Conservation (phyloP, 2,888 invertebrate species). For the Campopleginae sp. region DNA sequence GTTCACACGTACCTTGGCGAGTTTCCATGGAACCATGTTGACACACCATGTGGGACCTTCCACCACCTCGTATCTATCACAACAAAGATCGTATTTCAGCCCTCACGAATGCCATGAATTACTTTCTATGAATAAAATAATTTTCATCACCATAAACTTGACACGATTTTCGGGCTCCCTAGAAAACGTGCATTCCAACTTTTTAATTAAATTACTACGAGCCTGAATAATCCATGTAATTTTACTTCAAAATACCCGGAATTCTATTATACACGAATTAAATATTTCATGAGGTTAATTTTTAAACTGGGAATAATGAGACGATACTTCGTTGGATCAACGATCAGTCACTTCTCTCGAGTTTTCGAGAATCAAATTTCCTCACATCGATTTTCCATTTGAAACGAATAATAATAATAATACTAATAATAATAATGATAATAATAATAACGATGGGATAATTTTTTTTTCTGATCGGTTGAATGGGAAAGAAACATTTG, state of each 20-base stretch:
- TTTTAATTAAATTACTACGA: not conserved
- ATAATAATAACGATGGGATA: too few relatives aligned
- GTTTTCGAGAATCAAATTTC: too few relatives aligned
- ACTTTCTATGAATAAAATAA: conserved; percentile 2
- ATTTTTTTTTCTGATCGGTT: too few relatives aligned
- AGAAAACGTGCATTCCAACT: not conserved
- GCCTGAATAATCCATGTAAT: not conserved
- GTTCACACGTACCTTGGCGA: not conserved
- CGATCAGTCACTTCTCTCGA: too few relatives aligned
- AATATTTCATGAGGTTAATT: too few relatives aligned
- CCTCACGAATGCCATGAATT: not conserved
- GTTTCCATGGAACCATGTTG: not conserved
- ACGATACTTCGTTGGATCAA: too few relatives aligned
- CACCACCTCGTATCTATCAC: not conserved
- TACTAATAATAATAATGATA: too few relatives aligned
- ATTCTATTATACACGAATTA: too few relatives aligned
- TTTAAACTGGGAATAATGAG: too few relatives aligned
- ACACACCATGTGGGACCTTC: not conserved
- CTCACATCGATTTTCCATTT: too few relatives aligned
- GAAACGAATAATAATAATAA: too few relatives aligned
- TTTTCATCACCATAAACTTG: conserved; percentile 5
- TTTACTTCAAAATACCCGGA: not conserved
- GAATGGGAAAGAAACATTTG: too few relatives aligned
- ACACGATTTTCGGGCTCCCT: not conserved
- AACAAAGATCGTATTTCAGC: not conserved